Evolutionary conservation across 2,888 invertebrate species (phyloP).

Genomic region (Ormyrus thymus): DNA sequence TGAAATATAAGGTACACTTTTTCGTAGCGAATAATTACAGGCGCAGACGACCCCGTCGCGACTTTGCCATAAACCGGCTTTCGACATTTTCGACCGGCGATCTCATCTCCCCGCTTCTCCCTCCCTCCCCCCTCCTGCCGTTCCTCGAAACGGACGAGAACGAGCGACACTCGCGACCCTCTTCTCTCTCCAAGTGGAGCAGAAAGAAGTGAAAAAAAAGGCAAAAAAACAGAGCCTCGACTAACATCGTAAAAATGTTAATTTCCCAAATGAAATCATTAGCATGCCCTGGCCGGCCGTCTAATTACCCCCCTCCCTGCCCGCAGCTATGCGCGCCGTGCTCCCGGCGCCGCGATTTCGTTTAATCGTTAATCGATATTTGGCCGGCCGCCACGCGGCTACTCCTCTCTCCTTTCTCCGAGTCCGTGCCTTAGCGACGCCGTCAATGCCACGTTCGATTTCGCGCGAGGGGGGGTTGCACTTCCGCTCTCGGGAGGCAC

Average conservation of each 20-base stretch:
- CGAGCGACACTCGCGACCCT: background rate
- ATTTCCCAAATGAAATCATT: conserved; percentile 55
- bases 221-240: conserved; percentile 22
- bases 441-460: conserved; percentile 31
- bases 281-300: conserved; percentile 40
- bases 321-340: background rate
- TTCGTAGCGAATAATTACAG: too few relatives aligned
- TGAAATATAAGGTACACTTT: too few relatives aligned
- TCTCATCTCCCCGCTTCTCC: conserved; percentile 35
- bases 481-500: background rate
- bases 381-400: conserved; percentile 49
- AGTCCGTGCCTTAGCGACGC: background rate
- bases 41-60: too few relatives aligned
- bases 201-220: background rate
- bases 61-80: too few relatives aligned
- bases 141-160: too few relatives aligned
- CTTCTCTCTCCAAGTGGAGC: conserved; percentile 9
- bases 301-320: conserved; percentile 41
- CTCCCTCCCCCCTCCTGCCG: conserved; percentile 2
- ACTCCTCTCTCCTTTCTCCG: background rate
- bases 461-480: background rate
- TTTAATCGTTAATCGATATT: conserved; percentile 52
- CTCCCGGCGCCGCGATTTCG: conserved; percentile 28
- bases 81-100: too few relatives aligned
- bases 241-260: conserved; percentile 52